These are phyloP conservation scores for Geodia barretti DNA, from an alignment of 37 sponge, comb jelly and placozoan species.

Conservation along the genomic window DNA sequence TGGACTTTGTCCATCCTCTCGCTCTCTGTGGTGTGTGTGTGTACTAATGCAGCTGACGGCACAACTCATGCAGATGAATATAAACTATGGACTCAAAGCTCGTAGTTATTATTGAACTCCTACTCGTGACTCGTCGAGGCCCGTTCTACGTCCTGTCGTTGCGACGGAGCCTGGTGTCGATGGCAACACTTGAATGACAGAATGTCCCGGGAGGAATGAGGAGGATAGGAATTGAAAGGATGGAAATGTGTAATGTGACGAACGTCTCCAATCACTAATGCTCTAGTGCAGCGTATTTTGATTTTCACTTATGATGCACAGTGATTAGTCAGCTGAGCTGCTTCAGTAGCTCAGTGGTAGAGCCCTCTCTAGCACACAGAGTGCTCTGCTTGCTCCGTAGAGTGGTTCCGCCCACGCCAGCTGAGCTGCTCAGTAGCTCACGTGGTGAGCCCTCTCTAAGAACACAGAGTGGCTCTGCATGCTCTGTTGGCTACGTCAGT, in stretches of 20 bases:
- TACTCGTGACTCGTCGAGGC: background rate
- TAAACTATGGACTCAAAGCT: background rate
- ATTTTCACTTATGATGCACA: background rate
- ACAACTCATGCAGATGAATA: background rate
- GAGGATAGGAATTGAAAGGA: no score
- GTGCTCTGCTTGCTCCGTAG: no score
- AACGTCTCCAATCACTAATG: background rate
- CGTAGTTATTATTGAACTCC: background rate
- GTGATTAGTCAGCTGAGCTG: no score
- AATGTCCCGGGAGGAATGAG: background rate
- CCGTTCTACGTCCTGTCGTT: background rate
- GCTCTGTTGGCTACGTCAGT: no score
- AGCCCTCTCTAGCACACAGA: no score
- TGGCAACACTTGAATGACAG: background rate
- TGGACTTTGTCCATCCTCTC: background rate
- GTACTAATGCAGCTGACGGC: no score
- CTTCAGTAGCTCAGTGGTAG: no score
- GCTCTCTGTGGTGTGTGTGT: background rate
- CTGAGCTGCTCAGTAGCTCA: no score
- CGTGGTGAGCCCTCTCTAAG: no score
- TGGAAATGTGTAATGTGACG: background rate
- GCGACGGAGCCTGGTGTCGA: background rate
- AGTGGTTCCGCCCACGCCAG: no score
- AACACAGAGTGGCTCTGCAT: no score
- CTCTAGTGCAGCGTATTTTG: background rate